Percentiles rank a stretch among this genome's conserved stretches.
Evolutionary conservation across 2,797 vertebrate species (phyloP).

Genomic region (Mionectes olivaceus): DNA sequence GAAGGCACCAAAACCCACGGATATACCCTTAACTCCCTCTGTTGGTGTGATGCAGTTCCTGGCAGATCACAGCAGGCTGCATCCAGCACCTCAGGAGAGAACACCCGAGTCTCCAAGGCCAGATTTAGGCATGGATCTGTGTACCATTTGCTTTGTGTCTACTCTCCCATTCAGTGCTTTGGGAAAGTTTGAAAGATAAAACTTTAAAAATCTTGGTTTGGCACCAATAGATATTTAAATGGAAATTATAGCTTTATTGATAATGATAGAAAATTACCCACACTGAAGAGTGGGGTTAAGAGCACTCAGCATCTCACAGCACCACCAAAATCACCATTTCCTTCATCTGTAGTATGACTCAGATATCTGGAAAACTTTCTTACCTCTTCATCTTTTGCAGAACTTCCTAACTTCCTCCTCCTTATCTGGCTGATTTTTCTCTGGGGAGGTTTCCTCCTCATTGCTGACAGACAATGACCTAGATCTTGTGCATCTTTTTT

Average conservation of each 20-base stretch:
- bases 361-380: background rate
- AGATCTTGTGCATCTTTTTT: background rate
- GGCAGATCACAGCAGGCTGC: background rate
- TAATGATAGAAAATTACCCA: background rate
- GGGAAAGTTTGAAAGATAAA: background rate
- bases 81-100: background rate
- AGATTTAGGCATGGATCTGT: accelerated
- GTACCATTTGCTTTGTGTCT: accelerated
- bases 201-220: background rate
- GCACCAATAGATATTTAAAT: background rate
- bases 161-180: background rate
- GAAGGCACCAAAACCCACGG: background rate
- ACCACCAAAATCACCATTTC: background rate
- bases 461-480: background rate
- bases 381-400: background rate
- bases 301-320: background rate
- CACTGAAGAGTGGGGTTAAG: background rate
- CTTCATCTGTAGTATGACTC: background rate
- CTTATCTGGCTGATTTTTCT: background rate
- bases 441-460: background rate
- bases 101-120: background rate
- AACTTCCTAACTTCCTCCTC: background rate
- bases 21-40: background rate
- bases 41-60: background rate
- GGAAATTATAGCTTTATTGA: background rate